Evolutionary conservation across 2,888 invertebrate species (phyloP).

Genomic region (Synanthedon andrenaeformis): DNA sequence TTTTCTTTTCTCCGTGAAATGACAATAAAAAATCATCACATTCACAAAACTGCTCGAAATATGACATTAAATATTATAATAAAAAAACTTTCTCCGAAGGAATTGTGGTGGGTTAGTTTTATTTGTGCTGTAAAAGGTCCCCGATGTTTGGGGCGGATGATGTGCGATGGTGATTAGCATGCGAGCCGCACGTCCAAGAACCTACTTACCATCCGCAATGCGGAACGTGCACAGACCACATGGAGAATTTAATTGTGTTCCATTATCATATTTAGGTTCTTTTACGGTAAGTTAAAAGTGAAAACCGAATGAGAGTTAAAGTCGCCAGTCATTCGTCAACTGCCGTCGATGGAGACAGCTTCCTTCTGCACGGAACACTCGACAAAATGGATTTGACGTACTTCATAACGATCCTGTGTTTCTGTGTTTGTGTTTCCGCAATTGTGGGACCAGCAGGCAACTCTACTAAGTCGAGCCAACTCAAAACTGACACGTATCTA

Average conservation of each 20-base stretch:
- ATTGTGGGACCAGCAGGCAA: conserved; percentile 50
- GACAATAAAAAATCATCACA: no score
- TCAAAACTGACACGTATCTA: conserved; percentile 72
- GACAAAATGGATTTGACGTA: conserved; percentile 36
- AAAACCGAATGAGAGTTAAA: conserved; percentile 57
- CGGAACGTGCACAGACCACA: conserved; percentile 59
- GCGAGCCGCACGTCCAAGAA: conserved; percentile 33
- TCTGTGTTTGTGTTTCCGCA: conserved; percentile 40
- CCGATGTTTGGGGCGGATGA: conserved; percentile 40
- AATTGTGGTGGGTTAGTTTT: conserved; percentile 48
- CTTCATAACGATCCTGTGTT: conserved; percentile 29
- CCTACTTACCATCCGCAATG: conserved; percentile 67
- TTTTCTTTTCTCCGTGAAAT: no score
- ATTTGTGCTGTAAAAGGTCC: conserved; percentile 46
- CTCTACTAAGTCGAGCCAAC: conserved; percentile 29
- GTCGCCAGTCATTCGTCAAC: conserved; percentile 58
- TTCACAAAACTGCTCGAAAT: no score
- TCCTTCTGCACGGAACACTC: conserved; percentile 35
- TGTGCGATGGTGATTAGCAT: conserved; percentile 46
- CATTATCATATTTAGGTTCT: conserved; percentile 70
- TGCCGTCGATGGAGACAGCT: conserved; percentile 62
- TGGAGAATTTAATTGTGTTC: conserved; percentile 68
- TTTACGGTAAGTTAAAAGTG: conserved; percentile 70
- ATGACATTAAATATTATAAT: not conserved
- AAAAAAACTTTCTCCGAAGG: conserved; percentile 50